These are phyloP conservation scores for Criorhina ranunculi DNA, from an alignment of 2,888 invertebrate genomes.

Conservation along the genomic window DNA sequence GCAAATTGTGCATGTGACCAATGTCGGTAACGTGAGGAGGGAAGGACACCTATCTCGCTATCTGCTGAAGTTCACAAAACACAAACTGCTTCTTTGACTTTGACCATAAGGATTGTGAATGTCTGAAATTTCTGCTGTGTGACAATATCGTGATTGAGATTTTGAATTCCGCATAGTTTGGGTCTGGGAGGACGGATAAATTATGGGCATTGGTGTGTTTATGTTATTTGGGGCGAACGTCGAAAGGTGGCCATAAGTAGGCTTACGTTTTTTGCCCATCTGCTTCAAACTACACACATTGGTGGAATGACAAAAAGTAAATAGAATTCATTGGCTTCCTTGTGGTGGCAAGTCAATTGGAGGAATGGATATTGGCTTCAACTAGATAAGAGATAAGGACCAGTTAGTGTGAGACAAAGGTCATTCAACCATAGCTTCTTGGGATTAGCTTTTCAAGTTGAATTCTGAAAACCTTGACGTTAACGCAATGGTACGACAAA, in stretches of 20 bases:
- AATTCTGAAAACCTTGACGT: too few species aligned
- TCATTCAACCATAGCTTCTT: too few species aligned
- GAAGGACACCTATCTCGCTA: constrained; percentile 34
- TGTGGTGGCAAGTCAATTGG: neutral
- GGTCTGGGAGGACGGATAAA: constrained; percentile 30
- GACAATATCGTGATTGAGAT: constrained; percentile 77
- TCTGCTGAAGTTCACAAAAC: constrained; percentile 56
- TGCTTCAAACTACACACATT: too few species aligned
- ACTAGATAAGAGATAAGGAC: too few species aligned
- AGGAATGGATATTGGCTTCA: neutral
- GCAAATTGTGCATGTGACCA: constrained; percentile 58
- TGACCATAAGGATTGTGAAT: constrained; percentile 60
- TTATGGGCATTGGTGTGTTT: constrained; percentile 47
- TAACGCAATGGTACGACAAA: too few species aligned
- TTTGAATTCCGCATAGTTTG: constrained; percentile 73
- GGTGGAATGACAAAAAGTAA: constrained; percentile 13
- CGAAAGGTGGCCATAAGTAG: constrained; percentile 31
- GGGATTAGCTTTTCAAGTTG: too few species aligned
- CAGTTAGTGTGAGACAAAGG: too few species aligned
- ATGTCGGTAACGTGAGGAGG: neutral
- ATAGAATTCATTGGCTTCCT: neutral
- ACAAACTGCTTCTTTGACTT: constrained; percentile 41
- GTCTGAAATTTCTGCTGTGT: constrained; percentile 60
- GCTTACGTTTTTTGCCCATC: neutral
- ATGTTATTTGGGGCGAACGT: constrained; percentile 41